Evolutionary conservation across 1,140 invertebrate species (phyloP), one percentile per base, ranked within the genome.

Genomic region (Triops cancriformis): DNA sequence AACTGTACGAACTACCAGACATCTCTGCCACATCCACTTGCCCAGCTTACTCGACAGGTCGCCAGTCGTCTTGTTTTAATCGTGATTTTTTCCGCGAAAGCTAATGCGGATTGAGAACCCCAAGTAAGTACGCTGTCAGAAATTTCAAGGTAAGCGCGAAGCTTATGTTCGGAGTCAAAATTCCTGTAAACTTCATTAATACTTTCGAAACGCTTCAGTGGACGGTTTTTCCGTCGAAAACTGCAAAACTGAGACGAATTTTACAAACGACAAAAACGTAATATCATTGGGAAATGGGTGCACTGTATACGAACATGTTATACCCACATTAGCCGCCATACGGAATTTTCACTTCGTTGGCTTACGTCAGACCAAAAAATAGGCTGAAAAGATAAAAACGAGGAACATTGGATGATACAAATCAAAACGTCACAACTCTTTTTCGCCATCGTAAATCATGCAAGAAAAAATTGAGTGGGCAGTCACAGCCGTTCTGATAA

Each of bases 351-450:
- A n/a, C 51, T 9, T 64, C 51, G 23, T 18, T 64, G 14, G 51
- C 23, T n/a, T n/a, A 64, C 51, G 6, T 64, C 51, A 64, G 51
- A 23, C 51, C 43, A 64, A 64, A 64, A 64, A 64, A 64, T n/a
- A n/a, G 23, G 51, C 18, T 64, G 14, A 23, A 64, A 64, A 64
- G 51, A 23, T 64, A 64, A 64, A 45, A 64, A 64, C 51, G 51
- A 64, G 51, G 51, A 64, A 64, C 51, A 64, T 64, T n/a, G 23
- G 51, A 64, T 64, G 51, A 64, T 64, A 64, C 51, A 64, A 64
- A 64, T 64, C 23, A 23, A 64, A 64, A 64, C 51, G 14, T 64
- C 11, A 64, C 51, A 64, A 5, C 51, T 64, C 23, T 23, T 9
- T 64, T 64, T 37, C 31, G 7, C 31, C 51, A 23, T 64, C 14